Base-by-base conservation (phyloP, 2,797 vertebrate genomes). In the Lophius americanus region DNA sequence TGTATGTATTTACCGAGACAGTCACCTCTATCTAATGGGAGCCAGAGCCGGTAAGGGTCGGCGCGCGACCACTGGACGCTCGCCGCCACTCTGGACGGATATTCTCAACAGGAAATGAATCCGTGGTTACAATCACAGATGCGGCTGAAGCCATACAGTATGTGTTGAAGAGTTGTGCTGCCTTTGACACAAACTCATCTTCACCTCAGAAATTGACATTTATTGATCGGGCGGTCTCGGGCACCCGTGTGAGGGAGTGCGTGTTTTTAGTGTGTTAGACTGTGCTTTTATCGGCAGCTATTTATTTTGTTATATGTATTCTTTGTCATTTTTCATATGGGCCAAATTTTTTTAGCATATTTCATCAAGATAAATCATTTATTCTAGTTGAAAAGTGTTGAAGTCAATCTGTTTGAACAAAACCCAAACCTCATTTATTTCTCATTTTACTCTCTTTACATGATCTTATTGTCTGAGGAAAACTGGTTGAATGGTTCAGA, bases 1-100 rank as follows among this genome's bases (percentile, higher is more conserved):
- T 70, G 44, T 75, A 60, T 67, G 61, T 80, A 75, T 91, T 91
- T 86, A 77, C 81, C 41, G 55, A 88, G 78, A 75, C 82, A 69
- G 73, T 87, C 79, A 80, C 86, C 81, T 88, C 81, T 84, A 48
- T 81, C 87, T 89, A 87, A 23, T 2, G 23, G 23, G 23, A 23
- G 23, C 23, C 23, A 23, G 23, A 23, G 23, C 23, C 23, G 33
- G 42, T 44, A 5, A 51, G 69, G 73, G 88, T 82, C 68, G 69
- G 51, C 5, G 6, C 60, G 68, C 60, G n/a, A 38, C 62, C 54
- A 14, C 56, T 42, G 41, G 55, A 69, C 76, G 48, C 75, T 57
- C 60, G 70, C 58, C 55, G 47, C 57, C 51, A 47, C 46, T 23
- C 73, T 63, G 52, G 32, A 33, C 58, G 32, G n/a, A 47, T 38